A percentile compares a stretch with the other conserved stretches of the same genome.
Conservation (phyloP, 1,140 invertebrate genomes). For the Microplitis mediator region DNA sequence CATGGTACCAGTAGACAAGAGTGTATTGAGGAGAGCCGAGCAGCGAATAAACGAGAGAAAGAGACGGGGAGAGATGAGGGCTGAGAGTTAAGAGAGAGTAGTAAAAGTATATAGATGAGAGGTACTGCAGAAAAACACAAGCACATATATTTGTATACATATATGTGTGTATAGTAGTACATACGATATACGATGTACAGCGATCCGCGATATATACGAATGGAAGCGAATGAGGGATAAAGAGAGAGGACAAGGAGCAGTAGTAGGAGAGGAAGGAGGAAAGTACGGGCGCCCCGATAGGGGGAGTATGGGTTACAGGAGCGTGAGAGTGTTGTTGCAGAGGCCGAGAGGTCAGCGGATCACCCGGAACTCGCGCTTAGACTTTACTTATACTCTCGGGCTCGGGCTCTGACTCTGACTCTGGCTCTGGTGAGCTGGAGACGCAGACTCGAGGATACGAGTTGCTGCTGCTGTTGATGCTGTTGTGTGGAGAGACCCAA, state of each 20-base stretch:
- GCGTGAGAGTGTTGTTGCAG: conserved; percentile 64
- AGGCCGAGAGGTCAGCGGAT: conserved; percentile 64
- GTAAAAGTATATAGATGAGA: conserved; percentile 30
- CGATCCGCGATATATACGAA: conserved; percentile 28
- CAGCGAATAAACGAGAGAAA: conserved; percentile 10
- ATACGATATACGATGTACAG: conserved; percentile 19
- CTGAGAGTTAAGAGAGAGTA: conserved; percentile 22
- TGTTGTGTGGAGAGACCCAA: conserved; percentile 15
- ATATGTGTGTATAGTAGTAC: background rate
- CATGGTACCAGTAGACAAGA: too few relatives aligned
- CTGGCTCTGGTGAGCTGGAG: background rate
- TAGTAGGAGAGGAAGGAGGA: conserved; percentile 35
- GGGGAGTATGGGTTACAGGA: conserved; percentile 64
- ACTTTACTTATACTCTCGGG: conserved; percentile 43
- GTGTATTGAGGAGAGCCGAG: background rate
- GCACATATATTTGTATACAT: too few relatives aligned
- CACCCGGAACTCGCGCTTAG: conserved; percentile 64
- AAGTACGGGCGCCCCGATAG: conserved; percentile 46
- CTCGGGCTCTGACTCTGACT: too few relatives aligned
- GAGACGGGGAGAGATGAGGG: conserved; percentile 5
- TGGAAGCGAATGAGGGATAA: background rate
- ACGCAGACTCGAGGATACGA: conserved; percentile 1
- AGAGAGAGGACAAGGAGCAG: conserved; percentile 9
- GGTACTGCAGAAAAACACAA: background rate
- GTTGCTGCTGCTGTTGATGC: background rate